Percentiles rank a stretch among this genome's conserved stretches.
These are phyloP conservation scores for Rotaria sp. DNA, from an alignment of 2,888 invertebrate genomes.

Conservation along the genomic window DNA sequence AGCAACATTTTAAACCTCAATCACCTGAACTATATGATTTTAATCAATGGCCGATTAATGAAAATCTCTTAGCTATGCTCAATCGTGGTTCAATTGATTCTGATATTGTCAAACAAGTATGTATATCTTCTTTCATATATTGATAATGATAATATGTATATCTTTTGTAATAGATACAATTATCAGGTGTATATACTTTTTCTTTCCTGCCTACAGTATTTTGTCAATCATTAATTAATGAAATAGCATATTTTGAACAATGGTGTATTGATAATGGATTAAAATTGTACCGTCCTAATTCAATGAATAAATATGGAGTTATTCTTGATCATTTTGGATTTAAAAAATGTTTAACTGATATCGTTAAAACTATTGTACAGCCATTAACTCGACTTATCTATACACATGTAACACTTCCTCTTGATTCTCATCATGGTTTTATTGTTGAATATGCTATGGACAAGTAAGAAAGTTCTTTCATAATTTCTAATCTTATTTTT, in stretches of 20 bases:
- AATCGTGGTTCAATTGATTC: background rate
- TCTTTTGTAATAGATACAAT: background rate
- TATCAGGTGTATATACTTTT: background rate
- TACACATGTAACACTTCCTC: background rate
- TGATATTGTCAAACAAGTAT: background rate
- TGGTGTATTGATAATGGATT: conserved; percentile 21
- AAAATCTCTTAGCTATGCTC: background rate
- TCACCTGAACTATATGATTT: background rate
- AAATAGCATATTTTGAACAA: conserved; percentile 7
- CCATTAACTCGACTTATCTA: background rate
- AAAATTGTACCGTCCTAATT: background rate
- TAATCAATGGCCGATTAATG: background rate
- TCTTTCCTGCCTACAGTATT: background rate
- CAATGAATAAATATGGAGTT: conserved; percentile 8
- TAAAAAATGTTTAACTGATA: background rate
- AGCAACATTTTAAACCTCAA: background rate
- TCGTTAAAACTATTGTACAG: background rate
- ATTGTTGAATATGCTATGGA: conserved; percentile 17
- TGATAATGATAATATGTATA: background rate
- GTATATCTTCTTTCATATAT: background rate
- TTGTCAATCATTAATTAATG: background rate
- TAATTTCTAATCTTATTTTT: background rate
- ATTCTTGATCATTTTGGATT: conserved; percentile 27
- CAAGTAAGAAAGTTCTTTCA: background rate
- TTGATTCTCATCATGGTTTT: conserved; percentile 27